phyloP scores from a whole-genome alignment of 1,140 invertebrate species.

The Drosophila parvula region DNA sequence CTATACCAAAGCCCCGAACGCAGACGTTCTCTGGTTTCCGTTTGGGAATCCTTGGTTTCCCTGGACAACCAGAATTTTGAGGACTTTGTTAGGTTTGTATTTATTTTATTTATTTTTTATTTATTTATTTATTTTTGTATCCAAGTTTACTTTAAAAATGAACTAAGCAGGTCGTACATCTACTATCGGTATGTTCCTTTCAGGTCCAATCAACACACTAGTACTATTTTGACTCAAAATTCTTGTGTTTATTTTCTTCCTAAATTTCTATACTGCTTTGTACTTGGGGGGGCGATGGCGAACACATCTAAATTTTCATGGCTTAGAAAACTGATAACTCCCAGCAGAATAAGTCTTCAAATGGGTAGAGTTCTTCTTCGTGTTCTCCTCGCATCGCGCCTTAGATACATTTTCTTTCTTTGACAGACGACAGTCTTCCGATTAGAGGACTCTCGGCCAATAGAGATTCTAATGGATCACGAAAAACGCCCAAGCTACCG shows the following conservation, averaged over 20 bases:
- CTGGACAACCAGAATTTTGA: too few relatives aligned
- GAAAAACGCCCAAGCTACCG: background rate
- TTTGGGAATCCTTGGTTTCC: too few relatives aligned
- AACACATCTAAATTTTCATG: constrained; percentile 7
- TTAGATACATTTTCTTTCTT: background rate
- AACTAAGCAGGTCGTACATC: too few relatives aligned
- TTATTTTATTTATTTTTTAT: too few relatives aligned
- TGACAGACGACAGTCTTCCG: background rate
- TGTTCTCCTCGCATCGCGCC: too few relatives aligned
- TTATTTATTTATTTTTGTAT: too few relatives aligned
- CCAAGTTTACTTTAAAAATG: background rate
- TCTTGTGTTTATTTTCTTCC: constrained; percentile 3
- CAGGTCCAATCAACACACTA: background rate
- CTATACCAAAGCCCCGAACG: background rate
- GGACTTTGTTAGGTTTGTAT: background rate
- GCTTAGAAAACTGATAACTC: background rate
- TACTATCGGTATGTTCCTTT: background rate
- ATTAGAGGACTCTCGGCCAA: constrained; percentile 1
- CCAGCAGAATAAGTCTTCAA: background rate
- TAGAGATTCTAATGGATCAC: too few relatives aligned
- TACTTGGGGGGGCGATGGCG: constrained; percentile 13
- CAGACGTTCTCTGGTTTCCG: background rate
- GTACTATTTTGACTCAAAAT: constrained; percentile 22
- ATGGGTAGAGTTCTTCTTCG: background rate
- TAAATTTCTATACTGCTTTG: background rate